phyloP scores from a whole-genome alignment of 2,797 vertebrate genomes.

The Esox masquinongy region DNA sequence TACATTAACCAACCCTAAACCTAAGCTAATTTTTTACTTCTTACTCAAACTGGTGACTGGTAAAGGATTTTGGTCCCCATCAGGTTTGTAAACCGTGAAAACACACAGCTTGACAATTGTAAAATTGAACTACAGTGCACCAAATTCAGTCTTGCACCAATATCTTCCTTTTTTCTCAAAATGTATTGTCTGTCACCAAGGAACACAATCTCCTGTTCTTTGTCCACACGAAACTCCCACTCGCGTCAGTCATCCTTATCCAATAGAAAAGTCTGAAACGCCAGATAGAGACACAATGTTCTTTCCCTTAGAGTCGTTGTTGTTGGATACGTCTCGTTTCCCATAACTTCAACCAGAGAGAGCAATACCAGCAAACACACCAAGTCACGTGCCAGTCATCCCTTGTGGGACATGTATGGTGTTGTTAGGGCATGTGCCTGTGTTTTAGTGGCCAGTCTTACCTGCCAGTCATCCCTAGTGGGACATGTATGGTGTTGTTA shows the following conservation, averaged over 20 bases:
- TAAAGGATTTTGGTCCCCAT: no score
- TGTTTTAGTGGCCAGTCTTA: conserved; percentile 16
- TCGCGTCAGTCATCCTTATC: background rate
- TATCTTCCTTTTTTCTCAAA: no score
- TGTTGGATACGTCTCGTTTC: background rate
- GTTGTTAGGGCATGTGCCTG: background rate
- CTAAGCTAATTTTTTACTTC: no score
- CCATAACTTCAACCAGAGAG: background rate
- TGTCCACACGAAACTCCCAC: background rate
- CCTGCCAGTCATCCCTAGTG: background rate
- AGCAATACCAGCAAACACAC: background rate
- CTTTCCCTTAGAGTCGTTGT: background rate
- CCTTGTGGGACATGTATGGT: background rate
- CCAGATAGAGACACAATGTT: background rate
- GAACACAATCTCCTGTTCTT: no score
- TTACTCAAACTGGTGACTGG: no score
- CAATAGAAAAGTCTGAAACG: background rate
- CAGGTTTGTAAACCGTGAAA: no score
- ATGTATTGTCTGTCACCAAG: no score
- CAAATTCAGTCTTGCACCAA: no score
- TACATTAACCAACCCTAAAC: no score
- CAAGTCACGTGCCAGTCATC: background rate
- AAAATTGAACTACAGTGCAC: no score
- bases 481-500: background rate
- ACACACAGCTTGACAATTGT: no score